Conservation (phyloP, 37 sponge, comb jelly and placozoan genomes). For the Beroe forskalii region DNA sequence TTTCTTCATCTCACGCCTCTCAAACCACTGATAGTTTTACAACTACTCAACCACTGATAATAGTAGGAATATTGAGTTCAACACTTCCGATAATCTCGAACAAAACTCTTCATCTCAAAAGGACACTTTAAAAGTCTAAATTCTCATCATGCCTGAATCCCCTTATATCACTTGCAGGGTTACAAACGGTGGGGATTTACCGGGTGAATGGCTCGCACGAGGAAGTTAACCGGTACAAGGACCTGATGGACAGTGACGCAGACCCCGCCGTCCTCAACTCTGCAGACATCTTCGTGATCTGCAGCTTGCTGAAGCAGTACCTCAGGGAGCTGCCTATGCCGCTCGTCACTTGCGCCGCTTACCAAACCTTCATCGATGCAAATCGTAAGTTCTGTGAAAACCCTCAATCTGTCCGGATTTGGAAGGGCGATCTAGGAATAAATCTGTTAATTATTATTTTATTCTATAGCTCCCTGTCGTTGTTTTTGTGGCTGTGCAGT, state of each 20-base stretch:
- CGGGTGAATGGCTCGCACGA: conserved; percentile 61
- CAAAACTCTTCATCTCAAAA: too few relatives aligned
- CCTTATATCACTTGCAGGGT: conserved; percentile 4
- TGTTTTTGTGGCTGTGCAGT: not conserved
- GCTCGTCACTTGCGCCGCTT: conserved; percentile 81
- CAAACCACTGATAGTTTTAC: too few relatives aligned
- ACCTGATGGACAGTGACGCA: conserved; percentile 41
- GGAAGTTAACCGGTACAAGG: conserved; percentile 48
- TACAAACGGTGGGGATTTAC: conserved; percentile 62
- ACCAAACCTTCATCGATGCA: conserved; percentile 79
- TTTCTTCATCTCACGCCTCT: too few relatives aligned
- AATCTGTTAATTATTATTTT: too few relatives aligned
- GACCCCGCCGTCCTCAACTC: not conserved
- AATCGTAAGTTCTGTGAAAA: conserved; percentile 76
- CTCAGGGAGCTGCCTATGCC: conserved; percentile 91
- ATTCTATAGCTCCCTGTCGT: too few relatives aligned
- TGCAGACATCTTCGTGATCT: conserved; percentile 76
- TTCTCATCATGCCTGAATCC: too few relatives aligned
- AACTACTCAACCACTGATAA: too few relatives aligned
- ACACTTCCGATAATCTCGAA: too few relatives aligned
- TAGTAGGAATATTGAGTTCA: too few relatives aligned
- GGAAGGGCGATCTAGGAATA: too few relatives aligned
- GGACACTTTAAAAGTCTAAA: too few relatives aligned
- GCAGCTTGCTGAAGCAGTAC: conserved; percentile 84
- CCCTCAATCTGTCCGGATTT: not conserved